Percentiles rank a stretch among this genome's conserved stretches.
Evolutionary conservation across 2,113 vertebrate species (phyloP).

Genomic region (Aegotheles bennettii): DNA sequence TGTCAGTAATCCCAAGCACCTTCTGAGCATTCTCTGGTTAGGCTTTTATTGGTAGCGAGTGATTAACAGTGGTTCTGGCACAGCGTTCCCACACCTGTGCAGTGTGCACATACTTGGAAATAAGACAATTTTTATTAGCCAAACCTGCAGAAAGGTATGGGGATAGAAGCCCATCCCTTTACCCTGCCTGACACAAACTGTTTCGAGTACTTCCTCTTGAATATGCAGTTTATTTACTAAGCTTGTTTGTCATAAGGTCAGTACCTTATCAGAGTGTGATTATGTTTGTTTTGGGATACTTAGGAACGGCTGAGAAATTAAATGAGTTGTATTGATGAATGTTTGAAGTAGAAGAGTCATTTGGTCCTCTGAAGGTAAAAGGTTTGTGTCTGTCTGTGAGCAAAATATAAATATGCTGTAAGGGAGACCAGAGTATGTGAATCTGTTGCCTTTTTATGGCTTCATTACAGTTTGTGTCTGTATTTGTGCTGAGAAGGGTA

Average conservation of each 20-base stretch:
- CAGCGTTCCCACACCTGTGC: fast-evolving
- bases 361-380: background rate
- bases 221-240: background rate
- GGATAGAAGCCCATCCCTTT: background rate
- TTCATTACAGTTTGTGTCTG: background rate
- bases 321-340: background rate
- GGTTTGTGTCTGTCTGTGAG: background rate
- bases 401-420: background rate
- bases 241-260: background rate
- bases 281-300: background rate
- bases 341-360: background rate
- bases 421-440: background rate
- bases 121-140: background rate
- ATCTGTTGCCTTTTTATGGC: background rate
- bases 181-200: background rate
- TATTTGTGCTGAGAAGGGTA: background rate
- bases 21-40: background rate
- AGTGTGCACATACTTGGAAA: background rate
- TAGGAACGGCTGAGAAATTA: background rate
- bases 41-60: background rate
- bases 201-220: background rate
- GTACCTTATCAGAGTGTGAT: background rate
- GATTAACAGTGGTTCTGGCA: background rate
- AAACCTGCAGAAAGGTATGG: background rate
- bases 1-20: background rate